phyloP scores from a whole-genome alignment of 2,113 vertebrate genomes.

The Archocentrus centrarchus region DNA sequence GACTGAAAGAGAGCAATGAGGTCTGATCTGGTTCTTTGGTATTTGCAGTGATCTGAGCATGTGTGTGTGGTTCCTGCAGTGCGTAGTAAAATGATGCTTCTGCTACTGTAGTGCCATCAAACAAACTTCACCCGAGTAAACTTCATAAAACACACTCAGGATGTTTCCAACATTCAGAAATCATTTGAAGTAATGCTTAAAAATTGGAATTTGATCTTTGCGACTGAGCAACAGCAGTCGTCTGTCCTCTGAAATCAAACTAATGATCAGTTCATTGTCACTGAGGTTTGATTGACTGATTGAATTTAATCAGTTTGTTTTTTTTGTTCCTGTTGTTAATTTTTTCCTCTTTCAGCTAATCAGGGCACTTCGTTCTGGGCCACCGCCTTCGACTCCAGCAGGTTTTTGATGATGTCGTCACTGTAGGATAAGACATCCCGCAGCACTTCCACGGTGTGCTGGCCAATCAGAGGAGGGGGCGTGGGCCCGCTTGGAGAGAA shows the following conservation, averaged over 20 bases:
- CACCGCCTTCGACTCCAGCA: constrained; percentile 82
- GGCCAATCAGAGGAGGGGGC: constrained; percentile 89
- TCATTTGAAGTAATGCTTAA: not conserved
- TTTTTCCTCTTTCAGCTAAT: constrained; percentile 42
- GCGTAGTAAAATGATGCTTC: no score
- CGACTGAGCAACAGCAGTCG: not conserved
- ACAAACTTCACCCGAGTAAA: no score
- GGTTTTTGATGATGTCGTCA: constrained; percentile 79
- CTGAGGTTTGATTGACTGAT: no score
- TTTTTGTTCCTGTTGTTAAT: not conserved
- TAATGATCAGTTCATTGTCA: not conserved
- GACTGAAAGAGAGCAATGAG: not conserved
- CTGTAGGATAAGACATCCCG: constrained; percentile 83
- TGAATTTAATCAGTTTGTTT: not conserved
- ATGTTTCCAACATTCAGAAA: not conserved
- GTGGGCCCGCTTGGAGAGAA: constrained; percentile 80
- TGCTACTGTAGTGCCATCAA: no score
- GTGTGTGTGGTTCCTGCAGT: not conserved
- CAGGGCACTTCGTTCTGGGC: constrained; percentile 83
- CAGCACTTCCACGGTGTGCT: constrained; percentile 90
- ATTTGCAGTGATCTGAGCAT: not conserved
- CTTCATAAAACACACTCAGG: no score
- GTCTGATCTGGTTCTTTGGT: not conserved
- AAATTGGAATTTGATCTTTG: not conserved
- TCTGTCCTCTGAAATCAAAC: not conserved